Evolutionary conservation across 2,113 vertebrate genomes (phyloP), one percentile per base, ranked within the genome.

Genomic region (Daubentonia madagascariensis): DNA sequence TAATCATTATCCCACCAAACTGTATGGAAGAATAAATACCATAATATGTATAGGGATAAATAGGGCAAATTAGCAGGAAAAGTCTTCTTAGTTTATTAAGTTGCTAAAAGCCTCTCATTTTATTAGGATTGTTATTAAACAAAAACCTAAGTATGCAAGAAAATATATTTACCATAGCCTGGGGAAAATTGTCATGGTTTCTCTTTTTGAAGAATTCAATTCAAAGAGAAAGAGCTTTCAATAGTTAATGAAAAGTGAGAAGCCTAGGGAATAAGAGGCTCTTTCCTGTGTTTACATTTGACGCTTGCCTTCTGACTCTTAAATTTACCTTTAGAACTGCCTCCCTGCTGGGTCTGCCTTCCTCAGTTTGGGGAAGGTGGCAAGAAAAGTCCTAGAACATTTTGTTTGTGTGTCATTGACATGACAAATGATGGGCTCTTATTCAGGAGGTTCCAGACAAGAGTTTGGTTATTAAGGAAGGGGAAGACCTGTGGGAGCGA

Each of bases 381-480:
- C 45, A 81, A 98, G 73, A 54, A 70, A 91, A 93, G 35, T 63
- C 0, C 67, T 8, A 28, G 65, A 97, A 79, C 13, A 70, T 43
- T 91, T 91, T 80, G 2, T 92, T 92, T 76, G 63, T 93, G 16
- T 80, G 14, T 85, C 85, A 91, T 28, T 84, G 72, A 37, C 65
- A 30, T 90, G 92, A 95, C 18, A 92, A 65, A 93, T 43, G 76
- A n/a, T 8, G 16, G 50, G 45, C 91, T 54, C 16, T 94, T 96
- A 2, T 43, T 94, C 32, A 18, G 32, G 52, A 89, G 48, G 43
- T 75, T 45, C 12, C 50, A 89, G 84, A 95, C 72, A 79, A 78
- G 37, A 57, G 13, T 94, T 80, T n/a, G 1, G 79, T 98, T 96
- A 91, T 25, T 72, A 97, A 96, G 23, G 57, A 83, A 86, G 22